phyloP scores from a whole-genome alignment of 2,888 invertebrate species.

The Pseudococcus longispinus region DNA sequence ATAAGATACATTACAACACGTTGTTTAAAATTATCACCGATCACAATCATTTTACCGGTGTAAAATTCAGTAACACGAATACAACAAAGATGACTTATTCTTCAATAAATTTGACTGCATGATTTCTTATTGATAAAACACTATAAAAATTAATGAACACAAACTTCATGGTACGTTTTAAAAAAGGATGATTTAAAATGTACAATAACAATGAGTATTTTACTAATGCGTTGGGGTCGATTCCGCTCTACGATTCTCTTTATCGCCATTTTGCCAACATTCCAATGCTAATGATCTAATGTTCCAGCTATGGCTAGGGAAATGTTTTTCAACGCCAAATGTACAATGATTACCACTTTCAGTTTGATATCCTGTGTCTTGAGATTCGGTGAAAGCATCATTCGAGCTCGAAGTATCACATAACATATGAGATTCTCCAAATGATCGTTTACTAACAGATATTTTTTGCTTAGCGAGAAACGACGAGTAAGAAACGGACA shows the following conservation, averaged over 20 bases:
- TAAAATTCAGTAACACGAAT: background rate
- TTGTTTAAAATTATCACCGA: background rate
- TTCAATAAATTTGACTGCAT: background rate
- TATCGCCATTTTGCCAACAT: conserved; percentile 26
- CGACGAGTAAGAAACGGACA: conserved; percentile 34
- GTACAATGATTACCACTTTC: background rate
- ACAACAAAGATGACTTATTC: background rate
- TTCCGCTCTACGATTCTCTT: conserved; percentile 37
- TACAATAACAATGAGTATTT: background rate
- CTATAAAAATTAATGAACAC: conserved; percentile 39
- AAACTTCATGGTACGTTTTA: background rate
- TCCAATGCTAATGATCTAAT: conserved; percentile 3
- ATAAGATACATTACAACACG: background rate
- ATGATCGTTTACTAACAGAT: conserved; percentile 14
- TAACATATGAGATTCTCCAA: conserved; percentile 7
- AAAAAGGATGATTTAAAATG: background rate
- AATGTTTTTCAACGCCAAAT: conserved; percentile 15
- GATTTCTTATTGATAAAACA: background rate
- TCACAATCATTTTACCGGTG: background rate
- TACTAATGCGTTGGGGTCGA: conserved; percentile 18
- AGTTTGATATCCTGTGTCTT: conserved; percentile 50
- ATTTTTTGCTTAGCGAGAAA: conserved; percentile 10
- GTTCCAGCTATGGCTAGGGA: background rate
- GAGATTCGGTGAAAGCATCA: conserved; percentile 21
- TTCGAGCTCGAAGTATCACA: conserved; percentile 16